These are phyloP conservation scores for Aphidius colemani DNA, from an alignment of 2,888 invertebrate species.

Conservation along the genomic window DNA sequence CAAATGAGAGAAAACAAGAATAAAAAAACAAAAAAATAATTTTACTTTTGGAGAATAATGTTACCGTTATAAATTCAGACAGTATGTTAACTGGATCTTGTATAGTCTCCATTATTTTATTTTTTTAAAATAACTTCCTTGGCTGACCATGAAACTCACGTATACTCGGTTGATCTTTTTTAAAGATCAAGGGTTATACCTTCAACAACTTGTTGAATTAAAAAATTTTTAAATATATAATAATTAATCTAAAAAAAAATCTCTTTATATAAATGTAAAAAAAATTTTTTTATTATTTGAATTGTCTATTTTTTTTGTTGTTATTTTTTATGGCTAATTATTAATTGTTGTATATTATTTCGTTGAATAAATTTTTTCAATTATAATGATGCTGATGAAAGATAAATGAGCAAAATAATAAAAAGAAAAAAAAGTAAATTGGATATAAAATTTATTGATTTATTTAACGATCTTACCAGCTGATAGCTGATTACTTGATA, in stretches of 20 bases:
- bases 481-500: conserved; percentile 62
- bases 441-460: conserved; percentile 21
- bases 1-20: conserved; percentile 35
- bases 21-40: neutral
- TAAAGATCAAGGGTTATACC: neutral
- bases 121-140: conserved; percentile 1
- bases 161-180: neutral
- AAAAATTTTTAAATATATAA: too few species aligned
- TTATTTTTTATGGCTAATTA: too few species aligned
- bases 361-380: neutral
- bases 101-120: neutral
- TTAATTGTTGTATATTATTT: too few species aligned
- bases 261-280: too few species aligned
- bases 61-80: conserved; percentile 38
- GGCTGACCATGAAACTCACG: conserved; percentile 18
- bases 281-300: too few species aligned
- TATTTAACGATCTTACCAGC: conserved; percentile 55
- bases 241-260: too few species aligned
- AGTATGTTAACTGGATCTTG: too few species aligned
- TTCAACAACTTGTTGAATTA: too few species aligned
- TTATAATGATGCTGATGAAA: neutral
- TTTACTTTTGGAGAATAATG: conserved; percentile 16
- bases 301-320: too few species aligned
- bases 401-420: neutral
- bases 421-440: conserved; percentile 2